Conservation (phyloP, 2,888 invertebrate species). For the Listrodromus nycthemerus region DNA sequence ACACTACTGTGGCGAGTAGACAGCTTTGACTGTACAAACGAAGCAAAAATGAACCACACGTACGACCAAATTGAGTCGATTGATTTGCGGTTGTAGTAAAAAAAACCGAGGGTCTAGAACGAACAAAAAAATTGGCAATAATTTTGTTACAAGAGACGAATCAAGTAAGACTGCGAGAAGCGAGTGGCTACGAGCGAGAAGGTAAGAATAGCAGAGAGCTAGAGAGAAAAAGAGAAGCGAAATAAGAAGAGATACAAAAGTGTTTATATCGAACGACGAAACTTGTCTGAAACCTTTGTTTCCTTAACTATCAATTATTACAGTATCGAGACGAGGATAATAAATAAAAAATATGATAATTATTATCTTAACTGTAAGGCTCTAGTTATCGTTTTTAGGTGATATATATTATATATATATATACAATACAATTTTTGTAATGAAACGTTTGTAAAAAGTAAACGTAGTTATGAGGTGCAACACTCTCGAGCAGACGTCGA, state of each 20-base stretch:
- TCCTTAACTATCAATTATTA: conserved; percentile 45
- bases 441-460: conserved; percentile 71
- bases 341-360: conserved; percentile 56
- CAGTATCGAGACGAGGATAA: conserved; percentile 63
- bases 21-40: conserved; percentile 62
- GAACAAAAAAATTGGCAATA: conserved; percentile 54
- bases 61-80: conserved; percentile 27
- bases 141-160: conserved; percentile 55
- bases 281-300: conserved; percentile 30
- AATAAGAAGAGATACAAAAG: conserved; percentile 14
- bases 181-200: conserved; percentile 25
- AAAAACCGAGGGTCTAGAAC: conserved; percentile 30
- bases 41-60: conserved; percentile 15
- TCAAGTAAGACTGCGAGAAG: conserved; percentile 33
- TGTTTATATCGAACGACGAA: conserved; percentile 34
- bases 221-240: not conserved
- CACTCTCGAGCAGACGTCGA: conserved; percentile 44
- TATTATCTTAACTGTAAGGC: conserved; percentile 54
- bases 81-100: conserved; percentile 25
- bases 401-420: conserved; percentile 60
- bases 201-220: not conserved
- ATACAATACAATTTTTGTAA: conserved; percentile 72
- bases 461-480: conserved; percentile 56
- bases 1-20: conserved; percentile 33
- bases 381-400: conserved; percentile 66